Evolutionary conservation across 2,797 vertebrate genomes (phyloP).

Genomic region (Thunnus albacares): DNA sequence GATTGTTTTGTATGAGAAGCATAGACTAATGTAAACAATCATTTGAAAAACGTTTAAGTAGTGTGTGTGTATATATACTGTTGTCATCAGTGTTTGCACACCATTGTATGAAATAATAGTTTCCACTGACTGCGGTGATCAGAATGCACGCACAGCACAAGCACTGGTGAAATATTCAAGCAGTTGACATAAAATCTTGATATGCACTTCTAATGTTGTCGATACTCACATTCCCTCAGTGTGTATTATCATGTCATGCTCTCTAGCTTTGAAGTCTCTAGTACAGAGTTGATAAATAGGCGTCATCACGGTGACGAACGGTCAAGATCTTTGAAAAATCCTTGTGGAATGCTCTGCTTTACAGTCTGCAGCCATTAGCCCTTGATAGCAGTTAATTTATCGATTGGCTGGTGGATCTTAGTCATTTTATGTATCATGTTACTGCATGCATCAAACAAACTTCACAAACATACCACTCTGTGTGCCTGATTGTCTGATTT

Average conservation of each 20-base stretch:
- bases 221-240: not conserved
- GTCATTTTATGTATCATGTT: not conserved
- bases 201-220: not conserved
- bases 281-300: not conserved
- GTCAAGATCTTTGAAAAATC: too few relatives aligned
- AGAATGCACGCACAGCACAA: not conserved
- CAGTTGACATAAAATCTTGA: constrained; percentile 5
- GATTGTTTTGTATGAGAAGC: too few relatives aligned
- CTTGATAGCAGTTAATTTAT: not conserved
- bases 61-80: not conserved
- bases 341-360: not conserved
- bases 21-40: too few relatives aligned
- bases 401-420: not conserved
- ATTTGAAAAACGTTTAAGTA: too few relatives aligned
- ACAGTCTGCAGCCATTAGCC: not conserved
- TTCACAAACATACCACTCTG: not conserved
- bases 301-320: not conserved
- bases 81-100: not conserved
- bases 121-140: not conserved
- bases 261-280: constrained; percentile 21
- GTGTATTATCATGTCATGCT: not conserved
- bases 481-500: not conserved
- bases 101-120: not conserved
- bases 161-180: not conserved
- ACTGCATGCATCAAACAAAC: not conserved